A percentile compares a stretch with the other conserved stretches of the same genome.
These are phyloP conservation scores for Drosophila rubida DNA, from an alignment of 2,888 invertebrate species.

Conservation along the genomic window DNA sequence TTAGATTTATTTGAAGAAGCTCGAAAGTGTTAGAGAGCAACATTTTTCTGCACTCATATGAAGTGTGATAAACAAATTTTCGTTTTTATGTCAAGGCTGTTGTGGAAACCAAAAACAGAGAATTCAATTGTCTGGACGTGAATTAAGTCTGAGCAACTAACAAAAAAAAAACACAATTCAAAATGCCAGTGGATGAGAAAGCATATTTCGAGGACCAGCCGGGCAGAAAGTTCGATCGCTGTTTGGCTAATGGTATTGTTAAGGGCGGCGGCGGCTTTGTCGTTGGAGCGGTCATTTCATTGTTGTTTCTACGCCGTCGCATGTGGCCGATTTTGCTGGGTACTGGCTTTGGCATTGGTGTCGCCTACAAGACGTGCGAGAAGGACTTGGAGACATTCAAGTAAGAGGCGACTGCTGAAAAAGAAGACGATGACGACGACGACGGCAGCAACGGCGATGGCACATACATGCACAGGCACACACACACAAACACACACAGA, in stretches of 20 bases:
- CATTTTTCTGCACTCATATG: slow-evolving; percentile 17
- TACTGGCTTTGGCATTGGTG: slow-evolving; percentile 68
- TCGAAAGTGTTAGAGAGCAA: no score
- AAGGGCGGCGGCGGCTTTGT: slow-evolving; percentile 72
- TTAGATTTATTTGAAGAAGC: not conserved
- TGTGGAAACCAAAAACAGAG: slow-evolving; percentile 12
- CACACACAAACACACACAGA: not conserved
- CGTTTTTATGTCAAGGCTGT: slow-evolving; percentile 44
- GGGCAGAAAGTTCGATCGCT: slow-evolving; percentile 59
- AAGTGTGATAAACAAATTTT: slow-evolving; percentile 25
- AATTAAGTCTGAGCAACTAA: not conserved
- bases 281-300: slow-evolving; percentile 69
- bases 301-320: slow-evolving; percentile 66
- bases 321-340: slow-evolving; percentile 72
- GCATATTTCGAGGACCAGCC: slow-evolving; percentile 62
- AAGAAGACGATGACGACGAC: not conserved
- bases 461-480: not conserved
- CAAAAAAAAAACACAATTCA: not conserved
- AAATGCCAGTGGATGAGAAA: slow-evolving; percentile 50
- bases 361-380: slow-evolving; percentile 69
- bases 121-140: not conserved
- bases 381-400: slow-evolving; percentile 59
- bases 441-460: not conserved
- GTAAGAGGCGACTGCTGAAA: not conserved
- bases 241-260: slow-evolving; percentile 66